Base-by-base conservation (phyloP, 1,140 invertebrate genomes). In the Cyclargus thomasi region DNA sequence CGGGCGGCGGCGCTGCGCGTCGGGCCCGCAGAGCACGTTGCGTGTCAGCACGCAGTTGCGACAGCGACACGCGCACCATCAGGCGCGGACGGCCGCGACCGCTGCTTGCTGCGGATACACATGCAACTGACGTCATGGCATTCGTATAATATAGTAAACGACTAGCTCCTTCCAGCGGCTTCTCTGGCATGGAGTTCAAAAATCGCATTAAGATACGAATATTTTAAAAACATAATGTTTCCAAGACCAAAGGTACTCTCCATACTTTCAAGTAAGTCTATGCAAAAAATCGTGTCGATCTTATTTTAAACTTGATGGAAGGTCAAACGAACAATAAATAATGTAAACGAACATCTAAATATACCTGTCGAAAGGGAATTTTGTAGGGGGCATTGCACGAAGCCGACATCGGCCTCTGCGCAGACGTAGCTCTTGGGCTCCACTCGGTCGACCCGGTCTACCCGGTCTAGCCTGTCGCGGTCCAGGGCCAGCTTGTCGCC, bases 391-490 rank as follows among this genome's bases (percentile, higher is more conserved):
- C 70, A 70, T 57, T 83, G 84, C 29, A 83, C 83, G 10, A 81
- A 86, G n/a, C 86, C 86, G 22, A 90, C 85, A 53, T 88, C 87
- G 3, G 87, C 87, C 65, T 90, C 87, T 0, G 87, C 87, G 10
- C 76, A 68, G 2, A 88, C 78, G 70, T 77, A 88, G 14, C 81
- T 73, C 64, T 86, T 82, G 63, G 71, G 55, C 17, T 68, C 65
- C 22, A 81, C 70, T 53, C 81, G 71, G 2, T 83, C 79, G 47
- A 78, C 67, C 64, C 67, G 53, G 68, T 63, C 62, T n/a, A 81
- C 70, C 57, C 81, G 71, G 2, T 83, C 79, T 47, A 78, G 68
- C 64, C 67, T 57, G 68, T 63, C 62, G 23, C 73, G 72, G 35
- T 83, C 81, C 65, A 79, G 73, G 14, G 74, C 70, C 66, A 76